A percentile compares a stretch with the other conserved stretches of the same genome.
Conservation (phyloP, 2,113 vertebrate genomes). For the Cryptomyrus ogoouensis region DNA sequence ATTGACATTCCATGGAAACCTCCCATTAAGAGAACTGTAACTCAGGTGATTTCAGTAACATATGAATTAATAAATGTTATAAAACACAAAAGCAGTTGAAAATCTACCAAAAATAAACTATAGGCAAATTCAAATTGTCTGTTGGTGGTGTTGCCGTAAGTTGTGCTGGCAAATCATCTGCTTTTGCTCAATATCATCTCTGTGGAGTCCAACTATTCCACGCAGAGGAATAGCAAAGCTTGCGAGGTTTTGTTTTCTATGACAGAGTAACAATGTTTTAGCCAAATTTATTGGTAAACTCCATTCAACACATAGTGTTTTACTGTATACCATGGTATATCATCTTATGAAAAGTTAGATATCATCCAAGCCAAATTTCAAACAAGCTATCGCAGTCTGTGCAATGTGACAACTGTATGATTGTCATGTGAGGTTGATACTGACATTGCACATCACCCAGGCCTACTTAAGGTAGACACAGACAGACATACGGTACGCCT, state of each 20-base stretch:
- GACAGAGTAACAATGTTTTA: neutral
- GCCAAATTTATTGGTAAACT: neutral
- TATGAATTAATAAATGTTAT: neutral
- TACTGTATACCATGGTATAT: neutral
- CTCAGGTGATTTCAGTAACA: neutral
- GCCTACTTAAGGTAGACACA: neutral
- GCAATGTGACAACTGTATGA: neutral
- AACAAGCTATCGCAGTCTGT: neutral
- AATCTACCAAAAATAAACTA: neutral
- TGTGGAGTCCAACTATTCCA: neutral
- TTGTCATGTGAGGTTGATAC: neutral
- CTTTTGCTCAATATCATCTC: neutral
- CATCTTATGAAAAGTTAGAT: neutral
- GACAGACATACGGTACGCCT: neutral
- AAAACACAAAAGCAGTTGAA: neutral
- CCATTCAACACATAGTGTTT: neutral
- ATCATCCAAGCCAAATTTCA: neutral
- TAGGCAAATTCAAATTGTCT: neutral
- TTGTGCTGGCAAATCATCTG: too few species aligned
- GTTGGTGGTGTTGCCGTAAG: neutral
- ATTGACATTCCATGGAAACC: neutral
- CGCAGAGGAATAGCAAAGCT: neutral
- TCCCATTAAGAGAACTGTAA: neutral
- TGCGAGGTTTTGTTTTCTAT: neutral
- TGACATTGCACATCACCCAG: neutral